These are phyloP conservation scores for Macroteleia sp. DNA, from an alignment of 2,888 invertebrate genomes.

Conservation along the genomic window DNA sequence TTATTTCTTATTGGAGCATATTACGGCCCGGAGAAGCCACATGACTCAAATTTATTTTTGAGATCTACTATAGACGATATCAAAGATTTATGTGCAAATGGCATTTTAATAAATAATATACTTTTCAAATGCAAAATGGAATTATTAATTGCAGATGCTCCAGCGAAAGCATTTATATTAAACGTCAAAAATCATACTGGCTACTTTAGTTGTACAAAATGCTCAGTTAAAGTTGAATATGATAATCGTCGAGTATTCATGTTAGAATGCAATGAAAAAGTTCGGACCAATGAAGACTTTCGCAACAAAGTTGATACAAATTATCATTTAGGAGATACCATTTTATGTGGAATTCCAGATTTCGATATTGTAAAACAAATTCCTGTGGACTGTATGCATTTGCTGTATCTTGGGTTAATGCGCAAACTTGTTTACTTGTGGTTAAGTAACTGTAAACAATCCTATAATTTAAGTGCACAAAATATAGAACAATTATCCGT, in stretches of 20 bases:
- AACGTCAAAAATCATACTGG: constrained; percentile 19
- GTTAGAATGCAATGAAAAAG: background rate
- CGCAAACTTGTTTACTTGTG: constrained; percentile 21
- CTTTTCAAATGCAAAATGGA: constrained; percentile 3
- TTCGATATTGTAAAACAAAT: constrained; percentile 5
- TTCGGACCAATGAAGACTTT: background rate
- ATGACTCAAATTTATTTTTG: background rate
- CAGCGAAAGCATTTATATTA: constrained; percentile 33
- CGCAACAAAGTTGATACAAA: background rate
- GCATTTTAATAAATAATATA: background rate
- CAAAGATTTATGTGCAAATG: constrained; percentile 3
- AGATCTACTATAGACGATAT: background rate
- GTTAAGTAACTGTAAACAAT: background rate
- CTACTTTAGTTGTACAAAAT: constrained; percentile 34
- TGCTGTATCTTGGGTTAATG: constrained; percentile 8
- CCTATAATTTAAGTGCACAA: constrained; percentile 3
- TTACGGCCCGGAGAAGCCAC: constrained; percentile 15
- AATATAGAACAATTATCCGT: background rate
- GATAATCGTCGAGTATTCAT: background rate
- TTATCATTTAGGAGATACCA: background rate
- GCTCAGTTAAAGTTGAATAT: constrained; percentile 1
- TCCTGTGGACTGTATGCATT: constrained; percentile 16
- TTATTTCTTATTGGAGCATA: constrained; percentile 28
- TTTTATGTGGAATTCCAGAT: constrained; percentile 6
- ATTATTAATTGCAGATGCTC: constrained; percentile 21